These are phyloP conservation scores for Netelia inedita DNA, from an alignment of 2,888 invertebrate genomes.

Conservation along the genomic window DNA sequence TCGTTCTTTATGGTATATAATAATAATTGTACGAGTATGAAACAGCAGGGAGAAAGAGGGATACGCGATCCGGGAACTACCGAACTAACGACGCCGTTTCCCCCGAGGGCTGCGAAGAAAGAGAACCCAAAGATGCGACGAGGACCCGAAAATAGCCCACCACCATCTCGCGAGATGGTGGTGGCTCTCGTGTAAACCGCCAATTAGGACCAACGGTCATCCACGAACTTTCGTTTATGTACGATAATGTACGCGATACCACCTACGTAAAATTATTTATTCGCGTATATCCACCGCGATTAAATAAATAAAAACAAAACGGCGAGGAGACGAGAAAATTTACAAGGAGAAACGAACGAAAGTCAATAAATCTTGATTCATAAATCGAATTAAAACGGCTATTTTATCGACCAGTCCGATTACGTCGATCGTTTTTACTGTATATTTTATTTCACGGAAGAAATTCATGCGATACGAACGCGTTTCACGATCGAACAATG, in stretches of 20 bases:
- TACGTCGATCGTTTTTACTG: not conserved
- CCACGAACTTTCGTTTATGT: slow-evolving; percentile 21
- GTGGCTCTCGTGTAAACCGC: slow-evolving; percentile 24
- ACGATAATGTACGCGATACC: not conserved
- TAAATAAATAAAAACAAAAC: not conserved
- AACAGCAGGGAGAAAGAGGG: slow-evolving; percentile 11
- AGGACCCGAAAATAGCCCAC: slow-evolving; percentile 35
- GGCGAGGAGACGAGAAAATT: not conserved
- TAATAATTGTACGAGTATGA: slow-evolving; percentile 36
- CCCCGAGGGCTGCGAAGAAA: slow-evolving; percentile 38
- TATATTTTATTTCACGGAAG: not conserved
- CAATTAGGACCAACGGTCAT: slow-evolving; percentile 49
- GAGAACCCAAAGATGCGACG: slow-evolving; percentile 42
- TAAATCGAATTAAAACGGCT: no score
- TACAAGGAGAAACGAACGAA: not conserved
- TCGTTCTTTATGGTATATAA: slow-evolving; percentile 40
- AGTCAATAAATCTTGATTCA: not conserved
- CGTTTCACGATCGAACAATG: not conserved
- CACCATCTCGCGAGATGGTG: slow-evolving; percentile 5
- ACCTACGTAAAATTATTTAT: slow-evolving; percentile 12
- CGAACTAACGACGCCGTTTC: slow-evolving; percentile 51
- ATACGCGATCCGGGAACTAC: slow-evolving; percentile 48
- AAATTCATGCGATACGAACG: not conserved
- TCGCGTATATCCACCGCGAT: not conserved
- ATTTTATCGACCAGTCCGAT: not conserved